Conservation (phyloP, 2,888 invertebrate species). For the Gastracanthus pulcherrimus region DNA sequence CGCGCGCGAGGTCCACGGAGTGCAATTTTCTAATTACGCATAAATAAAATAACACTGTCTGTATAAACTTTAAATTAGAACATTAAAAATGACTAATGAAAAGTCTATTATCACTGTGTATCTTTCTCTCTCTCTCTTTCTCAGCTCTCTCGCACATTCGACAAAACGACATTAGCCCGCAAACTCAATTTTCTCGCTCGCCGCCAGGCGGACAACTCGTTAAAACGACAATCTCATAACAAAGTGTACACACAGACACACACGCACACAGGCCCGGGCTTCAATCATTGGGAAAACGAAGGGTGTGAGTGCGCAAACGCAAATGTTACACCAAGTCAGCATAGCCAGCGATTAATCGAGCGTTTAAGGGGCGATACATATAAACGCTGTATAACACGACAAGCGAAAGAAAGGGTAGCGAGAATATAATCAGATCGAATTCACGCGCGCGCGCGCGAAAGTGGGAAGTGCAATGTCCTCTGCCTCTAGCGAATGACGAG, state of each 20-base stretch:
- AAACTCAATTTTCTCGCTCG: not conserved
- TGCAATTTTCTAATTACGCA: not conserved
- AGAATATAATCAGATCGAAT: not conserved
- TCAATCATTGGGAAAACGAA: too few relatives aligned
- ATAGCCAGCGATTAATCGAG: not conserved
- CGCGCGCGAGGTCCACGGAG: not conserved
- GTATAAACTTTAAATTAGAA: not conserved
- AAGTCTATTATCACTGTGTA: too few relatives aligned
- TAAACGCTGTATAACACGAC: not conserved
- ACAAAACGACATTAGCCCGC: too few relatives aligned
- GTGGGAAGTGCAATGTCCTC: slow-evolving; percentile 8
- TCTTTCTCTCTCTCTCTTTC: too few relatives aligned
- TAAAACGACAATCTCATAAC: too few relatives aligned
- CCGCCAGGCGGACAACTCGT: too few relatives aligned
- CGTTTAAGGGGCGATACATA: not conserved
- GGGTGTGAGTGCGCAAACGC: too few relatives aligned
- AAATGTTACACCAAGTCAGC: too few relatives aligned
- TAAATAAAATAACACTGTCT: too few relatives aligned
- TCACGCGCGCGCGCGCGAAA: not conserved
- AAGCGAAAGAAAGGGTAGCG: not conserved
- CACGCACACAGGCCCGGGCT: too few relatives aligned
- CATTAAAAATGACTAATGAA: not conserved
- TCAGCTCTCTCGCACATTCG: too few relatives aligned
- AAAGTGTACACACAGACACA: too few relatives aligned
- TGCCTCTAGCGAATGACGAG: not conserved